A percentile compares a stretch with the other conserved stretches of the same genome.
Conservation (phyloP, 1,140 invertebrate species). For the Anadara kagoshimensis region DNA sequence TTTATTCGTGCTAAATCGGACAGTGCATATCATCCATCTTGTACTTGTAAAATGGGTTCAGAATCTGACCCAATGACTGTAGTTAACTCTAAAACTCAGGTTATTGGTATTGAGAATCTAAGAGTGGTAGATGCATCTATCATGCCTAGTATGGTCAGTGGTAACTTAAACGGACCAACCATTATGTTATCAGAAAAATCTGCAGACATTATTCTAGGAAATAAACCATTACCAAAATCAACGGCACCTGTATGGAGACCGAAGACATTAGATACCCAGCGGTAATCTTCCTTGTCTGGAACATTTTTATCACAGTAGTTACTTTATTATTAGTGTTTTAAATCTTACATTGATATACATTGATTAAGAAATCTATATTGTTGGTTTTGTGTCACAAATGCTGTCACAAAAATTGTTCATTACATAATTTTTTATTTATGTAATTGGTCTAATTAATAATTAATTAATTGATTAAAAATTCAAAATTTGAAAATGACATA, state of each 20-base stretch:
- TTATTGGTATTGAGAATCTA: slow-evolving; percentile 73
- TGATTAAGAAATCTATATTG: no score
- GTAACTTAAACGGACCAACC: slow-evolving; percentile 77
- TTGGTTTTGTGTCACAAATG: no score
- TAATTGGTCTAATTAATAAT: no score
- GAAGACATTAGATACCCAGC: slow-evolving; percentile 55
- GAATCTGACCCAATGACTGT: slow-evolving; percentile 75
- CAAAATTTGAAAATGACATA: no score
- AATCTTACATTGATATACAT: no score
- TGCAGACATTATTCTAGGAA: slow-evolving; percentile 75
- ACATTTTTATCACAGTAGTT: no score
- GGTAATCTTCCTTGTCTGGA: slow-evolving; percentile 31
- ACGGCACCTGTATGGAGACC: slow-evolving; percentile 69
- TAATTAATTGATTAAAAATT: no score
- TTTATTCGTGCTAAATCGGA: slow-evolving; percentile 69
- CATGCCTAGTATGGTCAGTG: slow-evolving; percentile 77
- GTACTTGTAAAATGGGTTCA: slow-evolving; percentile 79
- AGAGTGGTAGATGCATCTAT: slow-evolving; percentile 77
- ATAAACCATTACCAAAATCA: slow-evolving; percentile 60
- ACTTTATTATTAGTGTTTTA: no score
- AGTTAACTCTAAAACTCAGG: slow-evolving; percentile 75
- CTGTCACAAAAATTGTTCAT: no score
- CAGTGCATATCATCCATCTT: slow-evolving; percentile 76
- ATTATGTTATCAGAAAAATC: slow-evolving; percentile 78
- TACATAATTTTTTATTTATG: no score